These are phyloP conservation scores for Acrobasis consociella DNA, from an alignment of 2,888 invertebrate species.

Conservation along the genomic window DNA sequence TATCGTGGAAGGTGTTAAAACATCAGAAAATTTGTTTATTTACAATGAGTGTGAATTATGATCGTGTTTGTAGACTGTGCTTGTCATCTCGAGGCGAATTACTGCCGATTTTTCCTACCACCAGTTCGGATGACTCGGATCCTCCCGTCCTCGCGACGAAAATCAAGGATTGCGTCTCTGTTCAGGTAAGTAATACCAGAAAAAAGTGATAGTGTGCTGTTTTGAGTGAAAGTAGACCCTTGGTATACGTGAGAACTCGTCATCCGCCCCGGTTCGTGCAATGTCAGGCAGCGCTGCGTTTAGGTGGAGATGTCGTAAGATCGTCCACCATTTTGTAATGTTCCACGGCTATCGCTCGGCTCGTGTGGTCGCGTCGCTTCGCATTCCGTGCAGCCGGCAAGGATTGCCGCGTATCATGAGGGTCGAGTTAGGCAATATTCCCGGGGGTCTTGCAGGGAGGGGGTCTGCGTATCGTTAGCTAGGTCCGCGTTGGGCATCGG, in stretches of 20 bases:
- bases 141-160: constrained; percentile 82
- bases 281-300: constrained; percentile 77
- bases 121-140: constrained; percentile 80
- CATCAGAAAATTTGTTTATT: constrained; percentile 69
- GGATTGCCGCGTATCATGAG: constrained; percentile 74
- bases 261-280: constrained; percentile 78
- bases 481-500: constrained; percentile 67
- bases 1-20: constrained; percentile 60
- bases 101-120: constrained; percentile 83
- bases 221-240: constrained; percentile 81
- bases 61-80: constrained; percentile 85
- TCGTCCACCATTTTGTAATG: constrained; percentile 83
- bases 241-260: constrained; percentile 77
- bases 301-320: constrained; percentile 84
- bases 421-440: constrained; percentile 74
- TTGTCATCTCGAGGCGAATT: constrained; percentile 84
- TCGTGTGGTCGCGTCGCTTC: constrained; percentile 78
- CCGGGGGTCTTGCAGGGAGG: constrained; percentile 74
- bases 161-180: constrained; percentile 85
- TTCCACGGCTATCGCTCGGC: constrained; percentile 78
- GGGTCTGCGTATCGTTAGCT: constrained; percentile 66
- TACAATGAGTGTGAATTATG: constrained; percentile 81
- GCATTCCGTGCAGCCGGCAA: constrained; percentile 77
- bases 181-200: constrained; percentile 83
- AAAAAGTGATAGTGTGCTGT: constrained; percentile 62